Conservation (phyloP, 2,113 vertebrate species). For the Pseudopipra pipra region DNA sequence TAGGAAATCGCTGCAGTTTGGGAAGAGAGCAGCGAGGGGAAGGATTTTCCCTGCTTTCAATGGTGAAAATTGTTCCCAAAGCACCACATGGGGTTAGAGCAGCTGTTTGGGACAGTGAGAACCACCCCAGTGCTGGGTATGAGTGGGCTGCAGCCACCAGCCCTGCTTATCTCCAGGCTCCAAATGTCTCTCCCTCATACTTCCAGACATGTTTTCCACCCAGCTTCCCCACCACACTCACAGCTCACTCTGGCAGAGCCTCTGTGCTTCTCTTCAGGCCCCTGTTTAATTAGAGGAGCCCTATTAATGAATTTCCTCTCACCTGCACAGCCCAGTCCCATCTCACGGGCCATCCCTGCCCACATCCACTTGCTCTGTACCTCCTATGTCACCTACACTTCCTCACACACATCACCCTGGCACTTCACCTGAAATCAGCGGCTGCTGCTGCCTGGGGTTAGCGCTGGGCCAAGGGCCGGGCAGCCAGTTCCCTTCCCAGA, state of each 20-base stretch:
- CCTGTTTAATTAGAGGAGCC: neutral
- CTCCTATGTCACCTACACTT: neutral
- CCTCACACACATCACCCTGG: neutral
- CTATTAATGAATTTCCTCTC: neutral
- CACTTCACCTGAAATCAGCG: neutral
- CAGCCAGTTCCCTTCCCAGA: neutral
- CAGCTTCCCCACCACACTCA: neutral
- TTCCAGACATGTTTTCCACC: neutral
- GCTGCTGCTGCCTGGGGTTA: neutral
- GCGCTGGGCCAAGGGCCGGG: neutral
- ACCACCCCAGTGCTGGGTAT: neutral
- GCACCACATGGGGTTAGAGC: neutral
- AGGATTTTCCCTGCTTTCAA: neutral
- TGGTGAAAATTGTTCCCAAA: neutral
- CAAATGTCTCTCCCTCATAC: neutral
- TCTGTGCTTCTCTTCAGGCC: neutral
- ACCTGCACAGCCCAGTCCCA: neutral
- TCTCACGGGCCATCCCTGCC: neutral
- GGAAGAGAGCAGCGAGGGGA: neutral
- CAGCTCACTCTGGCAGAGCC: neutral
- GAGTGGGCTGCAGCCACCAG: neutral
- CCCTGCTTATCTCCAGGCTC: neutral
- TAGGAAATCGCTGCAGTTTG: neutral
- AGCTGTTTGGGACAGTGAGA: neutral
- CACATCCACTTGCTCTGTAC: neutral